Base-by-base conservation (phyloP, 2,797 vertebrate species). In the Taenioides sp. region DNA sequence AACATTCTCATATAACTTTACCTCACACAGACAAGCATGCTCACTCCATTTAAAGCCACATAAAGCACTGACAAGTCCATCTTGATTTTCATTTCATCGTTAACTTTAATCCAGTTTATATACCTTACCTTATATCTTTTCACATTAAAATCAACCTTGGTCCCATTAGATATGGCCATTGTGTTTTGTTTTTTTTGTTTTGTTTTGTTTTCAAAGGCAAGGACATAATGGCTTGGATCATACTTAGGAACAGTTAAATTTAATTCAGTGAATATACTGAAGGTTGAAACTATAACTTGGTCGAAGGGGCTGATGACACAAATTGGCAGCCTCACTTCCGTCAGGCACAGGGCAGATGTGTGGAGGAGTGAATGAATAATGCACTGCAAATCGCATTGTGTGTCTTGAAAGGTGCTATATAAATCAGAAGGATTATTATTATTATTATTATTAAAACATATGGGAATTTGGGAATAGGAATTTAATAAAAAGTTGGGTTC, bases 21-120 rank as follows among this genome's bases (percentile, higher is more conserved):
- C 70, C 74, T 70, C 79, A 84, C 79, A 87, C 79, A 70, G 67
- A 87, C 81, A 80, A 60, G 75, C 86, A 91, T 88, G 86, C 86
- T 85, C 69, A 83, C 74, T 60, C 80, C 84, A 81, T 67, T 84
- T 77, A 34, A 80, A 89, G 73, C 81, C 75, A 86, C 77, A 81
- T 74, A 87, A 70, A 77, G 61, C 63, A 28, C 57, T 43, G 70
- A 71, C 14, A 47, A 27, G 9, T 49, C 27, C 62, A 47, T 68
- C 76, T 43, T 23, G 6, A 12, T 4, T 47, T 64, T 49, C 62
- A 37, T 68, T 71, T 37, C 17, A 52, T 14, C 37, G 47, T 72
- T 27, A 52, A 18, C 40, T 74, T 37, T 43, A 14, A 14, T 47
- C 43, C 14, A 47, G 5, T 2, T 47, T 47, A 47, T 47, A 47